These are phyloP conservation scores for Orcinus orca DNA, from an alignment of 2,113 vertebrate genomes.

Conservation along the genomic window DNA sequence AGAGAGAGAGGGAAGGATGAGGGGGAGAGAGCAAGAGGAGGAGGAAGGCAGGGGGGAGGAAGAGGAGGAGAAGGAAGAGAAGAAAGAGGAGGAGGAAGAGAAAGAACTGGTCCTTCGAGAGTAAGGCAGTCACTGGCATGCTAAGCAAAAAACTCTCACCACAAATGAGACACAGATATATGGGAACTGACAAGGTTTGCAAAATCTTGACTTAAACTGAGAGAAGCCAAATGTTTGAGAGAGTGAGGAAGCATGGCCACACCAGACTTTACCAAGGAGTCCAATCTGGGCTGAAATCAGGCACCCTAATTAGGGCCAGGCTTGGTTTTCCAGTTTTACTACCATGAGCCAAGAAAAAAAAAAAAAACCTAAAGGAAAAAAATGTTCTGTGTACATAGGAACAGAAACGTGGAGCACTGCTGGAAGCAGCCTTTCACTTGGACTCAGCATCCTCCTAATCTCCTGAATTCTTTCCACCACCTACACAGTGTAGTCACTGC, in stretches of 20 bases:
- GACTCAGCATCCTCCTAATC: neutral
- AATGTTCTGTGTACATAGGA: neutral
- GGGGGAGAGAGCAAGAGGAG: rapidly evolving
- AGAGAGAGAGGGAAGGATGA: neutral
- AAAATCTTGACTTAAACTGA: slow-evolving; percentile 5
- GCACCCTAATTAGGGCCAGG: neutral
- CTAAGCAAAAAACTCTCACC: neutral
- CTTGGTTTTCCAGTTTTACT: neutral
- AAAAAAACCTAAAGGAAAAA: neutral
- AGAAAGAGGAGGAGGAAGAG: neutral
- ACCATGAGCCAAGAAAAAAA: neutral
- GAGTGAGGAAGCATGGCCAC: neutral
- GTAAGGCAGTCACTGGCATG: neutral
- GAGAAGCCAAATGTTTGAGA: neutral
- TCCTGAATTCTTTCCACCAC: neutral
- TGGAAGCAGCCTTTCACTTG: neutral
- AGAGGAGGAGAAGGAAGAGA: neutral
- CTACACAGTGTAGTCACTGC: neutral
- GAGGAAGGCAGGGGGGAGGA: neutral
- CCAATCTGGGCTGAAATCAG: neutral
- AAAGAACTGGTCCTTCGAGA: neutral
- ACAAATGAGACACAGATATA: neutral
- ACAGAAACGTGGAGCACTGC: neutral
- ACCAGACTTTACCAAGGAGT: neutral
- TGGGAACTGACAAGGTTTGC: neutral